These are phyloP conservation scores for Drosophila funebris DNA, from an alignment of 1,140 invertebrate species.

Conservation along the genomic window DNA sequence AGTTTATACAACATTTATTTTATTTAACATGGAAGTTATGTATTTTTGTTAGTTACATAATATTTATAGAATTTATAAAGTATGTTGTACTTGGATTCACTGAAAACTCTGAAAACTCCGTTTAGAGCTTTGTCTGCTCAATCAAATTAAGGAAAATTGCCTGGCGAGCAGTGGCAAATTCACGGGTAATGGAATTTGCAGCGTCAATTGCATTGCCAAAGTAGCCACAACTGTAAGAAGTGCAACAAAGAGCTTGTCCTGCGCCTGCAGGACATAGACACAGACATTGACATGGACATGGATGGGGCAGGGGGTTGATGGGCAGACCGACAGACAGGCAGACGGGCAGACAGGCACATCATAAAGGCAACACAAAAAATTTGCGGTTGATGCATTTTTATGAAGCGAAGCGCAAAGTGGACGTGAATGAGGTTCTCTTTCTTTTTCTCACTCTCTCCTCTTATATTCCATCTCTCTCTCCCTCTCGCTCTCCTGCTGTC, in stretches of 20 bases:
- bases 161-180: conserved; percentile 38
- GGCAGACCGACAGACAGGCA: not conserved
- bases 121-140: conserved; percentile 17
- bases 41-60: not conserved
- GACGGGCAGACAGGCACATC: conserved; percentile 26
- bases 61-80: conserved; percentile 9
- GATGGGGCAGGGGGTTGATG: not conserved
- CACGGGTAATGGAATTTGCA: conserved; percentile 53
- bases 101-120: not conserved
- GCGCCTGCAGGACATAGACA: conserved; percentile 46
- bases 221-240: conserved; percentile 45
- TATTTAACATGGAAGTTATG: not conserved
- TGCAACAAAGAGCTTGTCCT: conserved; percentile 49
- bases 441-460: not conserved
- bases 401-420: conserved; percentile 54
- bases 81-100: not conserved
- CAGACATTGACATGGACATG: not conserved
- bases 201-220: conserved; percentile 58
- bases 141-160: conserved; percentile 58
- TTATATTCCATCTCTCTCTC: not conserved
- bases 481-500: not conserved
- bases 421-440: conserved; percentile 22
- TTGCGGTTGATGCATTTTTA: conserved; percentile 67
- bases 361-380: conserved; percentile 50
- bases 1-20: not conserved